Conservation (phyloP, 92 coral and sea anemone genomes). For the Actinostola sp. region DNA sequence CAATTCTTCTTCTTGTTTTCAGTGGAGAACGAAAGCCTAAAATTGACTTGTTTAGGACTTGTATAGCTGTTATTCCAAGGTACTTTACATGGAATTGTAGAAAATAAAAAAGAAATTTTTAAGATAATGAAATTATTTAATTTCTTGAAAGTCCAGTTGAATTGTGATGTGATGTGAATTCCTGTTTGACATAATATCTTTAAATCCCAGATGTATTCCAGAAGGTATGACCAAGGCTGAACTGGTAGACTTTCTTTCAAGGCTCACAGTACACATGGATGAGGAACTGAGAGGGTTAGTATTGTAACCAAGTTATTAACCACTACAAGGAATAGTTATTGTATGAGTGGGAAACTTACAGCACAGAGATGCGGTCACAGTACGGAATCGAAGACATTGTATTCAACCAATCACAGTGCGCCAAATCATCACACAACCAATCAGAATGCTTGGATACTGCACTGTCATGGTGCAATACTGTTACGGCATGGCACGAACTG, state of each 20-base stretch:
- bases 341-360: no score
- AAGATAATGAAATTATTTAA: no score
- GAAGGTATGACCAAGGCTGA: conserved; percentile 95
- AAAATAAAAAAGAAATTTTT: no score
- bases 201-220: conserved; percentile 79
- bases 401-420: no score
- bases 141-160: no score
- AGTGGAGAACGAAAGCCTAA: conserved; percentile 97
- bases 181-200: neutral
- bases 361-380: no score
- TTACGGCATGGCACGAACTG: no score
- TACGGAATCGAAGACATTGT: no score
- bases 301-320: neutral
- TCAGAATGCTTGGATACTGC: no score
- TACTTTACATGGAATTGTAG: no score
- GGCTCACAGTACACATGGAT: conserved; percentile 95
- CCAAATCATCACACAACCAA: neutral
- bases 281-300: conserved; percentile 96
- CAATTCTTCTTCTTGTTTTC: neutral
- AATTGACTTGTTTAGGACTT: conserved; percentile 94
- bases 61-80: conserved; percentile 99
- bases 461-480: no score
- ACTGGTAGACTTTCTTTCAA: conserved; percentile 90
- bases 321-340: neutral
- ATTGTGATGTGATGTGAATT: no score